Conservation (phyloP, 1,140 invertebrate species). For the Aphaenogaster rudis region DNA sequence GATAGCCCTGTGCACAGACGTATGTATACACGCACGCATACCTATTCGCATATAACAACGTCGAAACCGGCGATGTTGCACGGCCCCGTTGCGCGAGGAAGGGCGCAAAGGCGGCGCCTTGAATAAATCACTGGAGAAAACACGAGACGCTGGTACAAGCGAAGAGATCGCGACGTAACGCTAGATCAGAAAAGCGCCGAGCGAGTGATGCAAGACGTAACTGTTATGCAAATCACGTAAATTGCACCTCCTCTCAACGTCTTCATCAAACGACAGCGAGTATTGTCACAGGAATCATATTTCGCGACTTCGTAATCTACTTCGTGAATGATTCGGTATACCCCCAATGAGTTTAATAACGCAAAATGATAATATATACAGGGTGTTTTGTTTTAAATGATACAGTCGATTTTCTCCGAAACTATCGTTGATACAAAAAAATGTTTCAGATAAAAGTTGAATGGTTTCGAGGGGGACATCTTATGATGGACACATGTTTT, state of each 20-base stretch:
- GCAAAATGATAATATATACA: background rate
- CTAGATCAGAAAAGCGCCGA: background rate
- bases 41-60: background rate
- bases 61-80: slow-evolving; percentile 7
- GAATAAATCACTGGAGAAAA: slow-evolving; percentile 45
- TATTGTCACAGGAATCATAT: background rate
- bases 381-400: no score
- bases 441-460: no score
- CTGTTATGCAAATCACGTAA: slow-evolving; percentile 39
- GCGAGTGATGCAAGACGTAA: background rate
- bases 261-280: slow-evolving; percentile 2
- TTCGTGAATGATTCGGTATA: background rate
- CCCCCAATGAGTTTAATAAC: background rate
- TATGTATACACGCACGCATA: slow-evolving; percentile 1
- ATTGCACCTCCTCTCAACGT: slow-evolving; percentile 28
- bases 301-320: background rate
- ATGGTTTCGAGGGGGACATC: no score
- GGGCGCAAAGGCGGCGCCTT: slow-evolving; percentile 38
- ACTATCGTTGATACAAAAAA: no score
- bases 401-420: no score
- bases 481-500: no score
- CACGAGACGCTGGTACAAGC: background rate
- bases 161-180: slow-evolving; percentile 3
- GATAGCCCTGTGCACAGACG: background rate
- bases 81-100: slow-evolving; percentile 30